Evolutionary conservation across 2,113 vertebrate species (phyloP).

Genomic region (Prolemur simus): DNA sequence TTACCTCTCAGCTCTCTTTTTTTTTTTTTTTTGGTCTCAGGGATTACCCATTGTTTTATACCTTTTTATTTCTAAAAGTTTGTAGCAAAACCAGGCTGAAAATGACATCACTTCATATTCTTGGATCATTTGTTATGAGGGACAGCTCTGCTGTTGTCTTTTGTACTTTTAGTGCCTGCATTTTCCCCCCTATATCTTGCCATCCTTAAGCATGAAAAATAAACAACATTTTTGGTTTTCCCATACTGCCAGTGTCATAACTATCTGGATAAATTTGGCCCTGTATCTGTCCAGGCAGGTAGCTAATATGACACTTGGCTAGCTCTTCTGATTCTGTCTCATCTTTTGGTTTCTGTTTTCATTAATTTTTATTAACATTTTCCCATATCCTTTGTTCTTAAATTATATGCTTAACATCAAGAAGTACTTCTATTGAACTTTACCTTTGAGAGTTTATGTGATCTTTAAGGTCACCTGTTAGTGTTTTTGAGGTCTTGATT

Average conservation of each 20-base stretch:
- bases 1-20: slow-evolving; percentile 64
- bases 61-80: slow-evolving; percentile 47
- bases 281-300: neutral
- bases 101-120: neutral
- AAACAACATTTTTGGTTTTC: neutral
- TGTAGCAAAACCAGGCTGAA: neutral
- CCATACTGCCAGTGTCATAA: neutral
- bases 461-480: neutral
- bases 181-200: neutral
- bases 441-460: neutral
- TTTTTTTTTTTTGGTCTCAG: neutral
- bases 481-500: neutral
- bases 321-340: neutral
- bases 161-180: neutral
- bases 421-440: neutral
- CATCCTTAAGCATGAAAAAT: neutral
- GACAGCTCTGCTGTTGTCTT: neutral
- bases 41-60: slow-evolving; percentile 68
- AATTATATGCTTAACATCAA: neutral
- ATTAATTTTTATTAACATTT: neutral
- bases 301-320: neutral
- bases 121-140: neutral
- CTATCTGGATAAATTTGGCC: neutral
- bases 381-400: slow-evolving; percentile 18
- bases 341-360: slow-evolving; percentile 4